phyloP scores from a whole-genome alignment of 2,797 vertebrate species.

The Lepus townsendii region DNA sequence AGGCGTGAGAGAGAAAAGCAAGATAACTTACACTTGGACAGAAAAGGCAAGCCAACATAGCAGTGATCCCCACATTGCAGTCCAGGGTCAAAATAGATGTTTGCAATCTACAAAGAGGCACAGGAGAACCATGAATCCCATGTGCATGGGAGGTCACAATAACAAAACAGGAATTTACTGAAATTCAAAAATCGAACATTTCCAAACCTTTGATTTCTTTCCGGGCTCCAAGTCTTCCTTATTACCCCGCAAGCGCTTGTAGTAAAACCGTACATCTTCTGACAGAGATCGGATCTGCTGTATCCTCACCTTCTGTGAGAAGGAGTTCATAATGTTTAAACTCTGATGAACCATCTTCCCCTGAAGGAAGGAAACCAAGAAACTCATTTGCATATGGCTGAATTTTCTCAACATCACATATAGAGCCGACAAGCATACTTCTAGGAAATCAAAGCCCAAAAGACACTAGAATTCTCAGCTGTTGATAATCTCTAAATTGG shows the following conservation, averaged over 20 bases:
- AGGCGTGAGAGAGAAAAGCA: neutral
- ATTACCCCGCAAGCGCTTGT: slow-evolving; percentile 95
- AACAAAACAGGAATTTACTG: slow-evolving; percentile 30
- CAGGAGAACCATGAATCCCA: slow-evolving; percentile 62
- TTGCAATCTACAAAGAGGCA: slow-evolving; percentile 95
- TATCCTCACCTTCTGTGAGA: slow-evolving; percentile 97
- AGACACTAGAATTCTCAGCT: slow-evolving; percentile 23
- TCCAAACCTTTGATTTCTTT: slow-evolving; percentile 96
- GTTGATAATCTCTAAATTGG: slow-evolving; percentile 44
- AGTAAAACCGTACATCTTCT: slow-evolving; percentile 97
- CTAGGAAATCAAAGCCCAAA: slow-evolving; percentile 62
- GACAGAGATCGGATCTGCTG: slow-evolving; percentile 96
- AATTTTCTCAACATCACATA: slow-evolving; percentile 44
- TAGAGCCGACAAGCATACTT: slow-evolving; percentile 33
- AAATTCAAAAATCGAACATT: slow-evolving; percentile 47
- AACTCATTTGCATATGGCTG: neutral
- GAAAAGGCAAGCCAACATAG: slow-evolving; percentile 97
- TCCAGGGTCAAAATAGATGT: slow-evolving; percentile 99
- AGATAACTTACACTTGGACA: slow-evolving; percentile 95
- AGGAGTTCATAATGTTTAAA: slow-evolving; percentile 97
- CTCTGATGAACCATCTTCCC: slow-evolving; percentile 98
- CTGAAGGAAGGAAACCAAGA: slow-evolving; percentile 87
- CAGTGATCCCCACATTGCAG: slow-evolving; percentile 97
- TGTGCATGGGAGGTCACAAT: neutral
- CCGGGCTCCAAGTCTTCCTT: slow-evolving; percentile 97